phyloP scores from a whole-genome alignment of 2,797 vertebrate genomes.

The Artibeus lituratus region DNA sequence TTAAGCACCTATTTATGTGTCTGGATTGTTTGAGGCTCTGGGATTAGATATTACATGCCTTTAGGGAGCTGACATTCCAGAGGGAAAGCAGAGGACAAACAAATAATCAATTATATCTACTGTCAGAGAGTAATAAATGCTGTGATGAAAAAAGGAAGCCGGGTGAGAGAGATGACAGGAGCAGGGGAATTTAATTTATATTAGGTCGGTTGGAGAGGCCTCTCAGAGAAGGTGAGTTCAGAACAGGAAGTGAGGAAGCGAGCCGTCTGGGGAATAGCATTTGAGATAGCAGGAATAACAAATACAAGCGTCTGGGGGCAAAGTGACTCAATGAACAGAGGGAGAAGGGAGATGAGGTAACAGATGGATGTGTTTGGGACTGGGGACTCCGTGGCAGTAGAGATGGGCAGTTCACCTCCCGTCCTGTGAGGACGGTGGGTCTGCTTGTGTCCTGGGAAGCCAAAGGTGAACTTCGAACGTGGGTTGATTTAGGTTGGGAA shows the following conservation, averaged over 20 bases:
- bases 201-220: neutral
- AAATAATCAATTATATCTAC: neutral
- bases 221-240: neutral
- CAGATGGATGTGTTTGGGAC: neutral
- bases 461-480: neutral
- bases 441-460: neutral
- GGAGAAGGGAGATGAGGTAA: neutral
- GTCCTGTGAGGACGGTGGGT: neutral
- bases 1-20: slow-evolving; percentile 43
- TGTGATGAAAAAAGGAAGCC: neutral
- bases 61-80: slow-evolving; percentile 19
- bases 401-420: neutral
- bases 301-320: neutral
- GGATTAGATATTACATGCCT: slow-evolving; percentile 38
- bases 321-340: neutral
- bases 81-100: slow-evolving; percentile 26
- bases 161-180: neutral
- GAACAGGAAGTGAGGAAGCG: neutral
- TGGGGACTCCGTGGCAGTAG: no score
- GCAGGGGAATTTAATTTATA: neutral
- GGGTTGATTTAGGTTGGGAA: neutral
- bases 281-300: neutral
- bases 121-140: neutral
- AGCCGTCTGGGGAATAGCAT: neutral
- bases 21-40: neutral